Base-by-base conservation (phyloP, 2,797 vertebrate genomes). In the Leuciscus waleckii region DNA sequence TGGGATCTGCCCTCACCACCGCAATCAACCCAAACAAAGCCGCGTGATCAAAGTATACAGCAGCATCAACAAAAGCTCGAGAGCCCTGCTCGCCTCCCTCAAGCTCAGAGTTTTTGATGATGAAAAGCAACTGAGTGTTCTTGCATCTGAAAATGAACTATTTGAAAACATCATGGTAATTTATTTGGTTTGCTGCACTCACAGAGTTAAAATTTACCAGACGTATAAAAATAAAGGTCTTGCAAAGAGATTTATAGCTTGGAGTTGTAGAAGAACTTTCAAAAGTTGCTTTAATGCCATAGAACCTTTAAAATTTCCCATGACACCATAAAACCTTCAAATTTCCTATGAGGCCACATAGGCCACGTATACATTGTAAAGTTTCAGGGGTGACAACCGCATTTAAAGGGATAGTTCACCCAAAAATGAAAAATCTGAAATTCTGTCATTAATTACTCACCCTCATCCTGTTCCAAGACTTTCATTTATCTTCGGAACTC, bases 31-130 rank as follows among this genome's bases (percentile, higher is more conserved):
- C 83, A 79, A 78, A 85, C 85, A 85, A 88, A 83, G 77, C 71
- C 11, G 81, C 23, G 37, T 88, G 83, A 90, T 90, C 85, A 90
- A 88, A 88, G 87, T 83, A 84, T 69, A 75, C 43, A 17, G 77
- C 75, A 82, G 85, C 41, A 82, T 61, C 87, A 86, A 87, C 87
- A 76, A 84, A 49, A 90, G 80, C 71, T 84, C 54, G 26, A 79
- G 54, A 85, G 85, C 80, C 83, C 70, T 51, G 43, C 17, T 79
- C 58, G 35, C 49, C 73, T 84, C 85, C 84, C 77, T 68, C 84
- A 56, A 83, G 61, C 65, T 65, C 39, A 21, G 17, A 67, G 77
- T 71, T 85, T 86, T 51, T 88, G 58, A 87, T 75, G 87, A 88
- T 88, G 87, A 90, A 90, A 90, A 85, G 83, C 29, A 37, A 7